Evolutionary conservation across 2,113 vertebrate species (phyloP).

Genomic region (Pomatorhinus ruficollis): DNA sequence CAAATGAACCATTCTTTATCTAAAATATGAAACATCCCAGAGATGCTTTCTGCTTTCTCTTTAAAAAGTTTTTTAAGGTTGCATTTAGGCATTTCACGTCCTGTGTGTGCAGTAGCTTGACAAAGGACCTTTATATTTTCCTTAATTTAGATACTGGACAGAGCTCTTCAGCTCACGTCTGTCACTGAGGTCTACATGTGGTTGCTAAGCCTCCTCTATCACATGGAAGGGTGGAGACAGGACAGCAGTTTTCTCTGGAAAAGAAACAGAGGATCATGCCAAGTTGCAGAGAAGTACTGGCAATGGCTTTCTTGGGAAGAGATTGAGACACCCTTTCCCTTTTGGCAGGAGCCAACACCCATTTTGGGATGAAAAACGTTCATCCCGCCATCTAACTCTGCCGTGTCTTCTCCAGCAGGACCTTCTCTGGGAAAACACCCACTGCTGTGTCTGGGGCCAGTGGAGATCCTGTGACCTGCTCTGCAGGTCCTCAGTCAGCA

Average conservation of each 20-base stretch:
- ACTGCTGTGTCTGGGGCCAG: background rate
- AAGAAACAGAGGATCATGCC: constrained; percentile 1
- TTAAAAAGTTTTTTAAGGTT: background rate
- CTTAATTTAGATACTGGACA: background rate
- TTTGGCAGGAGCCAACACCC: constrained; percentile 42
- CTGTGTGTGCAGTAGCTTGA: background rate
- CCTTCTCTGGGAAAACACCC: constrained; percentile 26
- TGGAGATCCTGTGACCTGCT: background rate
- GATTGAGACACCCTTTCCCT: constrained; percentile 30
- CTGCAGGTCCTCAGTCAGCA: background rate
- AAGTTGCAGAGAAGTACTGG: constrained; percentile 17
- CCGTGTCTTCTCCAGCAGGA: background rate
- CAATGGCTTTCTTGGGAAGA: background rate
- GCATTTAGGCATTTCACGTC: background rate
- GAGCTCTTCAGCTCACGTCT: background rate
- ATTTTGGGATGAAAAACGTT: background rate
- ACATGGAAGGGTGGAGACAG: constrained; percentile 37
- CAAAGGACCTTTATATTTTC: background rate
- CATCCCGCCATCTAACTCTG: background rate
- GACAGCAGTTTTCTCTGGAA: constrained; percentile 54
- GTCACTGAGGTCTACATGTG: background rate
- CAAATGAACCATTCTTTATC: background rate
- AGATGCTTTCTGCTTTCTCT: background rate
- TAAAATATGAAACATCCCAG: background rate
- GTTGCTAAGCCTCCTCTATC: constrained; percentile 28